These are phyloP conservation scores for Drosophila ochracea DNA, from an alignment of 2,888 invertebrate genomes.

Conservation along the genomic window DNA sequence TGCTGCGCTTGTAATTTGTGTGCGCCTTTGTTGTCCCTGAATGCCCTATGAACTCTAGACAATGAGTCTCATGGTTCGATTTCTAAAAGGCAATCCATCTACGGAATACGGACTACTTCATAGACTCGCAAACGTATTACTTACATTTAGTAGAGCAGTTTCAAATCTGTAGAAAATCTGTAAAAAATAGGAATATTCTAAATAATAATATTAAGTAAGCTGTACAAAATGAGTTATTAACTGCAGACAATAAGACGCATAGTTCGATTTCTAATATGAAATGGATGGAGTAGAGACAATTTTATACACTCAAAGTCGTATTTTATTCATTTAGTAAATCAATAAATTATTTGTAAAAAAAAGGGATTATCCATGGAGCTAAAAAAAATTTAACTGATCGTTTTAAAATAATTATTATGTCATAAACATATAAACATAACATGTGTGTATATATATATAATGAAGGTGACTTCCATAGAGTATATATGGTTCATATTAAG, in stretches of 20 bases:
- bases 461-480: neutral
- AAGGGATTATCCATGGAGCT: neutral
- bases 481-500: neutral
- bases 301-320: neutral
- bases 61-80: conserved; percentile 43
- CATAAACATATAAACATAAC: too few relatives aligned
- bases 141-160: neutral
- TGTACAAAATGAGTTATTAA: neutral
- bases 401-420: neutral
- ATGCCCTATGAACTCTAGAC: conserved; percentile 51
- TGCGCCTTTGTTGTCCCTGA: conserved; percentile 26
- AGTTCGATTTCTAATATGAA: conserved; percentile 26
- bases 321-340: neutral
- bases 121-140: neutral
- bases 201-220: neutral
- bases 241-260: conserved; percentile 37
- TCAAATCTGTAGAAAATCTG: neutral
- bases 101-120: neutral
- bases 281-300: neutral
- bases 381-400: neutral
- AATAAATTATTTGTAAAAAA: neutral
- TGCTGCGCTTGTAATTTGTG: conserved; percentile 23
- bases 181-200: neutral
- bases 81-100: conserved; percentile 7
- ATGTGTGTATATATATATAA: too few relatives aligned